A percentile compares a stretch with the other conserved stretches of the same genome.
Evolutionary conservation across 2,797 vertebrate genomes (phyloP).

Genomic region (Characodon lateralis): DNA sequence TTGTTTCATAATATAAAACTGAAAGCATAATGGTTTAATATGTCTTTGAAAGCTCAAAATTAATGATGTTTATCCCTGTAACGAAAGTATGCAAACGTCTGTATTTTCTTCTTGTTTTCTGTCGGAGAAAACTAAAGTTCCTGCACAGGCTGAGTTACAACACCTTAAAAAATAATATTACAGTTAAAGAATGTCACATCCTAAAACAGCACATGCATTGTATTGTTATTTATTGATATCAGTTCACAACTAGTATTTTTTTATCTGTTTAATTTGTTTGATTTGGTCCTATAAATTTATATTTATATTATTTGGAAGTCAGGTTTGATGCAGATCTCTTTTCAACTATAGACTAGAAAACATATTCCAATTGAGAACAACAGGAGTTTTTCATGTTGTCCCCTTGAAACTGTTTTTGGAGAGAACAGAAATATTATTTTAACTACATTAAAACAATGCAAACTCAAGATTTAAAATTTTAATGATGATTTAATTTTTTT

Average conservation of each 20-base stretch:
- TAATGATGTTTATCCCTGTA: not conserved
- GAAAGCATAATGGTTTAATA: not conserved
- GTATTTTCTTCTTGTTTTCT: not conserved
- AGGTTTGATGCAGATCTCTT: not conserved
- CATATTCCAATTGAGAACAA: not conserved
- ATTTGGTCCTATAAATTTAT: too few species aligned
- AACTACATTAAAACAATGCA: not conserved
- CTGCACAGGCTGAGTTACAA: not conserved
- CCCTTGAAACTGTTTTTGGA: not conserved
- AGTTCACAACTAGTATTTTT: not conserved
- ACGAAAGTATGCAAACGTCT: not conserved
- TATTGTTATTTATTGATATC: not conserved
- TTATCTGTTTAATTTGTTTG: not conserved
- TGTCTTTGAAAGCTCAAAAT: not conserved
- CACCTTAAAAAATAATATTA: not conserved
- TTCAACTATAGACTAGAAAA: not conserved
- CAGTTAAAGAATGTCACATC: not conserved
- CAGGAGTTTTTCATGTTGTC: not conserved
- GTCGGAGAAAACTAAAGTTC: not conserved
- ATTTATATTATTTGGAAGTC: not conserved
- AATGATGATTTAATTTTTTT: not conserved
- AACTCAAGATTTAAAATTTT: not conserved
- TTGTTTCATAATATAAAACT: not conserved
- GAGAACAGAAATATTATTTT: not conserved
- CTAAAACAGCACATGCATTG: not conserved